phyloP scores from a whole-genome alignment of 2,888 invertebrate genomes.

The Deilephila porcellus region DNA sequence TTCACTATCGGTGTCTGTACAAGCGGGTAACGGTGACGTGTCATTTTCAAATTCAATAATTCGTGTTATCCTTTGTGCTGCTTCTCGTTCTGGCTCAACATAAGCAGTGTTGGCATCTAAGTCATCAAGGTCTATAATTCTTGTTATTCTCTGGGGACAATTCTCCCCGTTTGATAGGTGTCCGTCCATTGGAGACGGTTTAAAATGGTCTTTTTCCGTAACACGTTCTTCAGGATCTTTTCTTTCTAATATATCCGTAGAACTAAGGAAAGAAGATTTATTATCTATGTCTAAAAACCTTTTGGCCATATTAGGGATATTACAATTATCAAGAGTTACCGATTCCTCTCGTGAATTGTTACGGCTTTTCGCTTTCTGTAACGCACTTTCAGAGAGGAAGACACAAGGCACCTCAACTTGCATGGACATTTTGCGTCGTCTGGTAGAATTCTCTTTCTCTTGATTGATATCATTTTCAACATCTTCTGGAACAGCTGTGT shows the following conservation, averaged over 20 bases:
- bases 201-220: conserved; percentile 58
- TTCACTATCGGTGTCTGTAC: conserved; percentile 63
- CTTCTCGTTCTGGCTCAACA: conserved; percentile 68
- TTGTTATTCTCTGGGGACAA: conserved; percentile 74
- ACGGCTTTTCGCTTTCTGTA: conserved; percentile 78
- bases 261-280: conserved; percentile 64
- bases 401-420: conserved; percentile 84
- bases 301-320: conserved; percentile 63
- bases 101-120: conserved; percentile 59
- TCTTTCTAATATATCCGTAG: conserved; percentile 65
- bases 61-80: conserved; percentile 75
- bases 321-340: conserved; percentile 69
- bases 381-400: conserved; percentile 79
- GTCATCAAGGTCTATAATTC: conserved; percentile 78
- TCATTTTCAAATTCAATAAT: conserved; percentile 77
- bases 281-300: conserved; percentile 66
- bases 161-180: conserved; percentile 52
- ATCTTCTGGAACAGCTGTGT: conserved; percentile 71
- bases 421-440: conserved; percentile 81
- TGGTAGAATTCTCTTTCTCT: conserved; percentile 73
- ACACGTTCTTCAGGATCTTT: conserved; percentile 55
- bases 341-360: conserved; percentile 78
- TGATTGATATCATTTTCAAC: conserved; percentile 75
- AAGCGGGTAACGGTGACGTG: conserved; percentile 57
- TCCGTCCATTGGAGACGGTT: conserved; percentile 44